These are phyloP conservation scores for Musca vetustissima DNA, from an alignment of 1,140 invertebrate species.

Conservation along the genomic window DNA sequence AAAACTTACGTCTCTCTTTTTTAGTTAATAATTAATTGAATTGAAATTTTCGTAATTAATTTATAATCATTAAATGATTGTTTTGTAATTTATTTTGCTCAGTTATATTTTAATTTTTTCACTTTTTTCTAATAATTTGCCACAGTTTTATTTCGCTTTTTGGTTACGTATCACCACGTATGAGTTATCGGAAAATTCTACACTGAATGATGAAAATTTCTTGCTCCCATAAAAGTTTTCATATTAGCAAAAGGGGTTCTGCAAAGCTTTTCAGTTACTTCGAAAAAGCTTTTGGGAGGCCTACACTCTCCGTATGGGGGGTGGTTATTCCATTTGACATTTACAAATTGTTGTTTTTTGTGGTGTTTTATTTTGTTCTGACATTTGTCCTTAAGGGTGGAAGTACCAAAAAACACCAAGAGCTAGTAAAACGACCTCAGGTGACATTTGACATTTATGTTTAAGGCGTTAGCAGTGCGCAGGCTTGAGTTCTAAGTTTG, in stretches of 20 bases:
- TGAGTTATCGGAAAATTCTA: conserved; percentile 54
- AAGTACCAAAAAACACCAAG: not conserved
- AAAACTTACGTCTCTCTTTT: conserved; percentile 30
- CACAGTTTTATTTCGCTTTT: not conserved
- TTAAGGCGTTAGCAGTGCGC: not conserved
- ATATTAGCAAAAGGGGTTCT: not conserved
- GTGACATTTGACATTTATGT: conserved; percentile 23
- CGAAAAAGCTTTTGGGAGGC: too few species aligned
- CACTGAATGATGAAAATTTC: conserved; percentile 47
- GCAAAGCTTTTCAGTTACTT: conserved; percentile 8
- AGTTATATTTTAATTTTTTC: conserved; percentile 11
- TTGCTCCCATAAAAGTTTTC: conserved; percentile 22
- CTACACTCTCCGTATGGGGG: not conserved
- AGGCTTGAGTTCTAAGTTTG: not conserved
- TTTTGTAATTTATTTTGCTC: conserved; percentile 6
- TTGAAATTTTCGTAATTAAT: too few species aligned
- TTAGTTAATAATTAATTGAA: not conserved
- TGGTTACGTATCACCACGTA: conserved; percentile 9
- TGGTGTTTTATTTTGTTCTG: not conserved
- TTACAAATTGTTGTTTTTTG: conserved; percentile 14
- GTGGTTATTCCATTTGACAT: conserved; percentile 1
- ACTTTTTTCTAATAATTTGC: not conserved
- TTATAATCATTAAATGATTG: not conserved
- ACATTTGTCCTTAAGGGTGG: conserved; percentile 9
- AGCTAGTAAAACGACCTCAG: not conserved